Base-by-base conservation (phyloP, 2,113 vertebrate species). In the Miniopterus natalensis region DNA sequence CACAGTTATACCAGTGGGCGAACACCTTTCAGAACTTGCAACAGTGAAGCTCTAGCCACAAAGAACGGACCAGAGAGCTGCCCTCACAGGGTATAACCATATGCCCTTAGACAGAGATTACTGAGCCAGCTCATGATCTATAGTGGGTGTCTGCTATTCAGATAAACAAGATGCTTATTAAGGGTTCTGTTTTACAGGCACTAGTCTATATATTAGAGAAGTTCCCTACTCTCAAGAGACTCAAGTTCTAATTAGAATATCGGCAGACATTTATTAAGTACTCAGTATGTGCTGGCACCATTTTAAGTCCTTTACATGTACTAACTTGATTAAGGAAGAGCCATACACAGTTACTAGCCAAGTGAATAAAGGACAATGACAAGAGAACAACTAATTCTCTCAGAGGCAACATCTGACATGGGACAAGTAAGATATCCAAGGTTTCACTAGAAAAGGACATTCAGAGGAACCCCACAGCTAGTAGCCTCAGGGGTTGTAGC, bases 271-370 rank as follows among this genome's bases (percentile, higher is more conserved):
- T 63, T 95, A 61, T 6, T 63, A 45, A 89, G 47, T n/a, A 47
- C 27, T 81, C 65, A 31, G 40, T 70, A 9, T 61, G n/a, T 68
- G 17, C 49, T 25, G 59, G 51, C 49, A 81, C 40, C 47, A 29
- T 47, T 57, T 7, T 59, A 95, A 84, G 29, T 71, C 61, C 79
- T 85, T 79, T 73, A 85, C 40, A 14, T 20, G 31, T 65, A 66
- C 63, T 79, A 73, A 71, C 17, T 57, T 95, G 57, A 81, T 23
- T 57, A 78, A 84, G n/a, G 45, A 79, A 29, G 93, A 85, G 59
- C 25, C 18, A 80, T 73, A 88, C 88, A 63, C 42, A 65, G 45
- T 51, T 68, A 49, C 21, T 42, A 45, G 49, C 29, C 23, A 65
- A 47, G 25, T 75, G 59, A 88, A 90, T 42, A 83, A 70, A 88